phyloP scores from a whole-genome alignment of 1,140 invertebrate genomes.

The Delia radicum region DNA sequence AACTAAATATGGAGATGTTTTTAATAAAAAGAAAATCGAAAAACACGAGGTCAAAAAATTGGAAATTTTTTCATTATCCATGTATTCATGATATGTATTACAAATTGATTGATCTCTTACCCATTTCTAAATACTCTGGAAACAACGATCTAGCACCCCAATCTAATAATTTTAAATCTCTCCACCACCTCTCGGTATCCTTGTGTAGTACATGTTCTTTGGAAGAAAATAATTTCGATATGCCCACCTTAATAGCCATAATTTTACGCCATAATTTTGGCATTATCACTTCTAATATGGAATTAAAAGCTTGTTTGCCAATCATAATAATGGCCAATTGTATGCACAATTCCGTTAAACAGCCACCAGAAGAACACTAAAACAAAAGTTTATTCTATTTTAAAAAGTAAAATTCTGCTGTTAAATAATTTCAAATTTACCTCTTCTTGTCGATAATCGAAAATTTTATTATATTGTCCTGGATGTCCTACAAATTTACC shows the following conservation, averaged over 20 bases:
- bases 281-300: conserved; percentile 77
- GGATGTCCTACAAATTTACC: conserved; percentile 89
- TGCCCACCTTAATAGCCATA: conserved; percentile 62
- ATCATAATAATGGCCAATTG: conserved; percentile 95
- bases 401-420: too few relatives aligned
- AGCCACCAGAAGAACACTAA: conserved; percentile 82
- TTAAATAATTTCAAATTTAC: conserved; percentile 55
- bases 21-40: too few relatives aligned
- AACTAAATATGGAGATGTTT: too few relatives aligned
- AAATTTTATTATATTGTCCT: conserved; percentile 73
- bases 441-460: conserved; percentile 81
- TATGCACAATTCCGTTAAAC: conserved; percentile 88
- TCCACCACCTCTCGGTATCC: conserved; percentile 74
- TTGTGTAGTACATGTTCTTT: conserved; percentile 49
- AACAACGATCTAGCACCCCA: conserved; percentile 91
- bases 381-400: conserved; percentile 27
- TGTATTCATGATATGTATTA: too few relatives aligned
- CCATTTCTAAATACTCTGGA: conserved; percentile 97
- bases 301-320: conserved; percentile 93
- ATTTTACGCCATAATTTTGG: conserved; percentile 74
- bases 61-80: too few relatives aligned
- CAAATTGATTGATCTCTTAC: too few relatives aligned
- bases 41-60: too few relatives aligned
- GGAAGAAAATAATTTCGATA: conserved; percentile 38
- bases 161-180: conserved; percentile 86